Base-by-base conservation (phyloP, 2,113 vertebrate genomes). In the Limanda limanda region DNA sequence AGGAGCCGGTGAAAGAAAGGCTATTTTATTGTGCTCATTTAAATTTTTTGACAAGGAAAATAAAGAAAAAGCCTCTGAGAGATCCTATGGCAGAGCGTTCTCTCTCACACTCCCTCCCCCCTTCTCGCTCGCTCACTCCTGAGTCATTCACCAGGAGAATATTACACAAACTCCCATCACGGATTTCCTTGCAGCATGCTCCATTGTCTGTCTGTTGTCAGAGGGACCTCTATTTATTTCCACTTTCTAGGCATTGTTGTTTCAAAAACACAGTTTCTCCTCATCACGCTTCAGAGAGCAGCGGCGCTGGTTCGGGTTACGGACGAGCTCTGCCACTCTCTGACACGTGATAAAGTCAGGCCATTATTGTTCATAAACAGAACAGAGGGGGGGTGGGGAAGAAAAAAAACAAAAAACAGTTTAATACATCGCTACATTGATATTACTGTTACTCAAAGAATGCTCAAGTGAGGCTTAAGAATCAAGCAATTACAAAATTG, bases 21-120 rank as follows among this genome's bases (percentile, higher is more conserved):
- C 84, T 84, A 86, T 82, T 93, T 93, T 92, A 93, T 92, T 92
- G 92, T 93, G 92, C 92, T 93, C 90, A 90, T 93, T 90, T 89
- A 65, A 77, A 90, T 88, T 74, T 86, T 87, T 91, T 80, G 79
- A 91, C 91, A 92, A 92, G 81, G 88, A 92, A 92, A 89, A 87
- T 71, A 90, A 87, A 82, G 56, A 84, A 42, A 31, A 88, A 86
- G 77, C 81, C 81, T 85, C 77, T 74, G 78, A 89, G 87, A 89
- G 81, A 86, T 83, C 76, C 78, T 74, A 76, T 83, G 78, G 84
- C 77, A 84, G 67, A 89, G 61, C 54, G 5, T 85, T 82, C 60
- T 70, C 65, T n/a, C 75, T 69, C 57, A 37, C 70, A 17, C 71
- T 45, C n/a, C 5, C 77, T 75, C 58, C 57, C 74, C 75, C 75